Base-by-base conservation (phyloP, 2,888 invertebrate genomes). In the Mimas tiliae region DNA sequence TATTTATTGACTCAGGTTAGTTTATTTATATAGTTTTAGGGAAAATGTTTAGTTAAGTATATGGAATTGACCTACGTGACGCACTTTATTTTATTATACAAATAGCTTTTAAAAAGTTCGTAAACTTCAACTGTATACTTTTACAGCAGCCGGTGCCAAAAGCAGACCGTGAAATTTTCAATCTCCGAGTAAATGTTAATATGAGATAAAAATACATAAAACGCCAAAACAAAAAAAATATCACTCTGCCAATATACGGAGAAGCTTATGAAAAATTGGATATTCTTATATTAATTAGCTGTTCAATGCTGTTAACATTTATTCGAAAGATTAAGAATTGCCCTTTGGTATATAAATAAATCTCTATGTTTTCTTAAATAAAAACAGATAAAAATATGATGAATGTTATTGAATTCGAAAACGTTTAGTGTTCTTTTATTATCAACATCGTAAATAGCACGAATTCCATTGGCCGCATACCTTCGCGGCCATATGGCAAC, bases 401-500 rank as follows among this genome's bases (percentile, higher is more conserved):
- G 19, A 50, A 50, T 19, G 50, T 11, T 58, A 58, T 58, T 6
- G 42, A 42, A 21, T 27, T 27, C 2, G 4, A 27, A 3, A 27
- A 27, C 27, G n/a, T 42, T 19, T 12, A 34, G 16, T 16, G 55
- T 55, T 38, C n/a, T 38, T 42, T 58, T 19, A 42, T 38, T 27
- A 27, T 27, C 27, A 27, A 34, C 11, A 55, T 55, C 53, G 33
- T 34, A 34, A 55, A 38, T 55, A 55, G 55, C n/a, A 58, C 67
- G 63, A 38, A 64, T 38, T 14, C 19, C 51, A 51, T 38, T 6
- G 34, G 38, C 63, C 38, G 68, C 55, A 69, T 63, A 68, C 53
- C 63, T 33, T 21, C 62, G 63, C 12, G 12, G 58, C 58, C 58
- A 66, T 74, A 75, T 75, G 72, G 74, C 68, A 72, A 72, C 72